Evolutionary conservation across 2,113 vertebrate genomes (phyloP), one percentile per base, ranked within the genome.

Genomic region (Dicrurus megarhynchus): DNA sequence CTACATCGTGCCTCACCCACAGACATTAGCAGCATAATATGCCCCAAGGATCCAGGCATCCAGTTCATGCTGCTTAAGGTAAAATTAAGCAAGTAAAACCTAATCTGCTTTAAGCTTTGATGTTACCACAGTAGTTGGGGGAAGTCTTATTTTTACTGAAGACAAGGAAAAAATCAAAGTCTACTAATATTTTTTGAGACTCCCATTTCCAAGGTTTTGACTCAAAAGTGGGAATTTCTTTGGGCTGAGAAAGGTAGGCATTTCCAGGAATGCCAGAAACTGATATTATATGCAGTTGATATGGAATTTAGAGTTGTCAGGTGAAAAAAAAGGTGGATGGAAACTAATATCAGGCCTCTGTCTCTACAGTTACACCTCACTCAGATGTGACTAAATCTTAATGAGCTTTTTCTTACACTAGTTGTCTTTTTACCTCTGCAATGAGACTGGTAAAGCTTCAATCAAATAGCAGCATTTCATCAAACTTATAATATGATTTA

Each of bases 401-500:
- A 88, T 84, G 73, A 94, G 78, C 15, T 71, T 90, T 89, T 93
- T 97, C 95, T 85, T 33, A 94, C 21, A 67, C 65, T 87, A 69
- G 77, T 77, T 77, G 41, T 55, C 67, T 91, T 96, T 91, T 97
- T 95, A 95, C 94, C 89, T 96, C 59, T 92, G 84, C 90, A 95
- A 87, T 87, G 85, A 98, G 70, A 70, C 55, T 83, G 85, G 95
- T 96, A 92, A 97, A 68, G 37, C 85, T 96, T 97, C 96, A 92
- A 73, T 96, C 90, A 97, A 95, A 93, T 24, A 93, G 71, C 70
- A 93, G 80, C 46, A 88, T 96, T 96, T 97, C 30, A 88, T 84
- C 90, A 91, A 71, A 71, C 60, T 97, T 94, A 86, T 91, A 70
- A 68, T 65, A 94, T 28, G 61, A 92, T 55, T 82, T 90, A 94